Base-by-base conservation (phyloP, 2,888 invertebrate genomes). In the Amphiduros pacificus region DNA sequence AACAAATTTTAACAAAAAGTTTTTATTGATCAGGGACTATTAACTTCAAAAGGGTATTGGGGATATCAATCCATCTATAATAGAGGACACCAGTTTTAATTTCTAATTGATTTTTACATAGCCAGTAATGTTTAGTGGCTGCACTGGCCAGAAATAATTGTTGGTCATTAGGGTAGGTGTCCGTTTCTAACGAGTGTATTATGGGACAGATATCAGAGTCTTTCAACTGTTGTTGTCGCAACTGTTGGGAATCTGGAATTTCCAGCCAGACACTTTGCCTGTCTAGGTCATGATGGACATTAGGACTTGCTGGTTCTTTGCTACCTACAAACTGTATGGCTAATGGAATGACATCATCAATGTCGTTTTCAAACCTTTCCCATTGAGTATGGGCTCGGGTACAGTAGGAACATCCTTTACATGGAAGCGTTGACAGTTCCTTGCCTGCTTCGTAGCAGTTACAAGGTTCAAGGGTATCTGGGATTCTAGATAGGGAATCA, bases 321-420 rank as follows among this genome's bases (percentile, higher is more conserved):
- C 9, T 6, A 20, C 22, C 14, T 14, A 20, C 49, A 48, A 6
- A 48, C 9, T 20, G 28, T 11, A 52, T 9, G 20, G 24, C 9
- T 20, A 49, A 20, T n/a, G 51, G 51, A 51, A 51, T 24, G 4
- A 51, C 28, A 51, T 51, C n/a, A 24, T 51, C 51, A n/a, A 28
- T 24, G 3, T 51, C 51, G 4, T 44, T 4, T n/a, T 44, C 44
- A 44, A 44, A 44, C n/a, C n/a, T 44, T 44, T n/a, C 6, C n/a
- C 44, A 27, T 6, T 51, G 24, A 5, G 28, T 4, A 3, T 53
- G 53, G 4, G n/a, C 22, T 29, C 31, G 3, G 17, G 6, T 24
- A 32, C 53, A 53, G 29, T 53, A 32, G 24, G 3, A 11, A 32
- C 53, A 53, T 4, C 53, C 31, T 11, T 24, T 32, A 53, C 53